Base-by-base conservation (phyloP, 2,113 vertebrate genomes). In the Galbula dea region DNA sequence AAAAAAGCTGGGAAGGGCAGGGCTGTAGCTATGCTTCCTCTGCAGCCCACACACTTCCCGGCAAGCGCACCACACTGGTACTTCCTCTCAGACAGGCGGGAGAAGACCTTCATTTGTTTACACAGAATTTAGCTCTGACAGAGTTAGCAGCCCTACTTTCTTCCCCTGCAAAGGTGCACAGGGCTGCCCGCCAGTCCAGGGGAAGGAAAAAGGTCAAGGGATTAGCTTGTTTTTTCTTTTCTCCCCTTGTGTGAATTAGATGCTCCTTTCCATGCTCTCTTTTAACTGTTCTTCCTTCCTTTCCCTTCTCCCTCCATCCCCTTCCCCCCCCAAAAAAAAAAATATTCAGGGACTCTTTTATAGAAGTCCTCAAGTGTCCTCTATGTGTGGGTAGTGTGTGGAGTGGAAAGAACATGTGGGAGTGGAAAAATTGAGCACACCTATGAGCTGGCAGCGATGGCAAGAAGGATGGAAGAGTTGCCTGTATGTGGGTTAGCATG, bases 61-160 rank as follows among this genome's bases (percentile, higher is more conserved):
- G 43, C 54, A 19, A 52, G 61, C 1, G 1, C 32, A 11, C 4
- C 0, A 1, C 1, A 1, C 32, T 37, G 52, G 32, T 0, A 6
- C 24, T 20, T 37, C 77, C 61, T 45, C 52, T 29, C 68, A 12
- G 68, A 15, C 17, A 22, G n/a, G 24, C 36, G 12, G 57, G 29
- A 57, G 65, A 19, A 62, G 13, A 24, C 13, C 23, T 54, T 23
- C 1, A 2, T 15, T 66, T 14, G 11, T n/a, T 58, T 34, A 34
- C 21, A 9, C 5, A 4, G 21, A 9, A 11, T 23, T 55, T 37
- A 52, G 17, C 37, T 63, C 43, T 43, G 55, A 24, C 19, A n/a
- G n/a, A n/a, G 11, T 57, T 19, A 39, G 14, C 45, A 69, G 39
- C 37, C 18, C 13, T 54, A 30, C n/a, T 39, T 43, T 52, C 29